Evolutionary conservation across 23 tunicate genomes (phyloP).

Genomic region (Styela plicata): DNA sequence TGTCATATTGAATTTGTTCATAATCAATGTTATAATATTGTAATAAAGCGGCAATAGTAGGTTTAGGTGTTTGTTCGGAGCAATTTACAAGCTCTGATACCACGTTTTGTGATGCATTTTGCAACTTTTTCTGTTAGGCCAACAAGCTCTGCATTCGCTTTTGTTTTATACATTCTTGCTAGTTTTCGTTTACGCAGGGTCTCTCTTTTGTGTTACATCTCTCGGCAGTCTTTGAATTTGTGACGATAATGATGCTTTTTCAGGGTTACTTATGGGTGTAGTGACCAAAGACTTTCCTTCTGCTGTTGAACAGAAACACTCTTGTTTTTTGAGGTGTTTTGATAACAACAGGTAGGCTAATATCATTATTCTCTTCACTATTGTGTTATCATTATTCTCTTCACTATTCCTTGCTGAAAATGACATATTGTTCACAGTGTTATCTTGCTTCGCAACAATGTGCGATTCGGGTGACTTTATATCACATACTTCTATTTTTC

Average conservation of each 20-base stretch:
- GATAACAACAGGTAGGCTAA: too few relatives aligned
- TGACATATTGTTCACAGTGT: too few relatives aligned
- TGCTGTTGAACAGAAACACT: too few relatives aligned
- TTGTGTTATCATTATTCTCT: too few relatives aligned
- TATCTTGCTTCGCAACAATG: too few relatives aligned
- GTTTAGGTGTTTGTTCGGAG: background rate
- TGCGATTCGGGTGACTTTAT: too few relatives aligned
- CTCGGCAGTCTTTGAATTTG: background rate
- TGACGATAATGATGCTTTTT: background rate
- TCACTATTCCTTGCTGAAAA: too few relatives aligned
- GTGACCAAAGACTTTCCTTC: too few relatives aligned
- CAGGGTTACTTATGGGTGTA: too few relatives aligned
- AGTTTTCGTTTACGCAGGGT: background rate
- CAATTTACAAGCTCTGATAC: background rate
- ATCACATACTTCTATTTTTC: too few relatives aligned
- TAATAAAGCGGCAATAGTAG: background rate
- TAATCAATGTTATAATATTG: background rate
- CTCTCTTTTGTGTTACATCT: background rate
- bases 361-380: too few relatives aligned
- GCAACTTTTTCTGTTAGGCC: background rate
- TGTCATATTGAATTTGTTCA: background rate
- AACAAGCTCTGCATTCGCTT: background rate
- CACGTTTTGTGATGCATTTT: background rate
- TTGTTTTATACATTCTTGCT: background rate
- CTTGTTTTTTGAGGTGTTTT: too few relatives aligned